These are phyloP conservation scores for Galerucella nymphaeae DNA, from an alignment of 2,888 invertebrate species.

Conservation along the genomic window DNA sequence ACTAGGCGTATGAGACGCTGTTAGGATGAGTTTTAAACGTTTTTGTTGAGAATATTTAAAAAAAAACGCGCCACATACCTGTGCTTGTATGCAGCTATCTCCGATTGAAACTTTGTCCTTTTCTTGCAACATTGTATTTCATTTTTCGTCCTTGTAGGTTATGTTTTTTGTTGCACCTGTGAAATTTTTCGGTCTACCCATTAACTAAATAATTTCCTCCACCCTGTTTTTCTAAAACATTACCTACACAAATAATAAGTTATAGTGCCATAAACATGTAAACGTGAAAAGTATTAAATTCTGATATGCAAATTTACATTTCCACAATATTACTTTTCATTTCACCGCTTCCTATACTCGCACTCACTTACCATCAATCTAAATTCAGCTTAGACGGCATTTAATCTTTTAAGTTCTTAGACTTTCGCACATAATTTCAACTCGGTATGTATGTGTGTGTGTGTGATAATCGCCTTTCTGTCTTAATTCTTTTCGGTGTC, in stretches of 20 bases:
- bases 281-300: background rate
- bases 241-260: conserved; percentile 1
- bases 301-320: conserved; percentile 7
- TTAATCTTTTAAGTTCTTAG: conserved; percentile 2
- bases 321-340: conserved; percentile 2
- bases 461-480: conserved; percentile 8
- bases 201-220: background rate
- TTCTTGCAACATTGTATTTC: too few species aligned
- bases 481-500: conserved; percentile 10
- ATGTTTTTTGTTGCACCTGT: too few species aligned
- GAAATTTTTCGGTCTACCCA: too few species aligned
- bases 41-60: too few species aligned
- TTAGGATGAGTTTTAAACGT: background rate
- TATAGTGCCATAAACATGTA: background rate
- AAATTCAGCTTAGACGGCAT: background rate
- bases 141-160: too few species aligned
- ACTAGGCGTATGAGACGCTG: background rate
- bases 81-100: too few species aligned
- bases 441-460: background rate
- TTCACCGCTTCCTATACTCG: conserved; percentile 3
- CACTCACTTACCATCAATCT: conserved; percentile 10
- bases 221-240: background rate
- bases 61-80: too few species aligned
- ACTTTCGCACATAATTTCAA: conserved; percentile 6
- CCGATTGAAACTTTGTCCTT: too few species aligned